These are phyloP conservation scores for Therioaphis trifolii DNA, from an alignment of 2,888 invertebrate species.

Conservation along the genomic window DNA sequence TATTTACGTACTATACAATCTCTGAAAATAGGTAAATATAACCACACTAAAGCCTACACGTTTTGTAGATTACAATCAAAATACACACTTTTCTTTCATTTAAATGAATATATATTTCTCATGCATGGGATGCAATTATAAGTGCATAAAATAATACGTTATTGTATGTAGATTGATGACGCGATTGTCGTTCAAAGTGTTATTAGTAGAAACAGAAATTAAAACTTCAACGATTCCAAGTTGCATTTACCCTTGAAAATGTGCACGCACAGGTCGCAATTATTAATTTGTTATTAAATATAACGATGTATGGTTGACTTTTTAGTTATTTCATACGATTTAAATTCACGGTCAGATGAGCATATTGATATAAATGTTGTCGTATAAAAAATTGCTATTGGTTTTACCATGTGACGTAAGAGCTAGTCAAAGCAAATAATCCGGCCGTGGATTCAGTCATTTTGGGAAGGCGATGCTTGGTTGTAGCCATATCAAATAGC, in stretches of 20 bases:
- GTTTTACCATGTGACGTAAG: slow-evolving; percentile 63
- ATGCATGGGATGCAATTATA: slow-evolving; percentile 13
- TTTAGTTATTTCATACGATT: background rate
- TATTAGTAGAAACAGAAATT: slow-evolving; percentile 15
- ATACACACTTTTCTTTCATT: background rate
- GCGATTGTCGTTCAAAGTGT: background rate
- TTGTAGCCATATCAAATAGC: slow-evolving; percentile 70
- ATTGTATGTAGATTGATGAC: slow-evolving; percentile 1
- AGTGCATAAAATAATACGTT: background rate
- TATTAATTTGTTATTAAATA: background rate
- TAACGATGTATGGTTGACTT: background rate
- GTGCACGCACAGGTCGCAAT: background rate
- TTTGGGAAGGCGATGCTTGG: slow-evolving; percentile 65
- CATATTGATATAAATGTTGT: too few relatives aligned
- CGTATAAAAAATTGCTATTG: too few relatives aligned
- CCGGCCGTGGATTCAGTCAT: slow-evolving; percentile 64
- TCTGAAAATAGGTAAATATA: too few relatives aligned
- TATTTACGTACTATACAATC: too few relatives aligned
- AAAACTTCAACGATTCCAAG: background rate
- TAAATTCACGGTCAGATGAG: background rate
- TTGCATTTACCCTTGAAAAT: slow-evolving; percentile 24
- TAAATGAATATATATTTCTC: background rate
- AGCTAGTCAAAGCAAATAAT: slow-evolving; percentile 63
- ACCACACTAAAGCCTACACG: background rate
- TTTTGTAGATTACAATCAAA: background rate